Evolutionary conservation across 1,140 invertebrate species (phyloP).

Genomic region (Drosophila lini): DNA sequence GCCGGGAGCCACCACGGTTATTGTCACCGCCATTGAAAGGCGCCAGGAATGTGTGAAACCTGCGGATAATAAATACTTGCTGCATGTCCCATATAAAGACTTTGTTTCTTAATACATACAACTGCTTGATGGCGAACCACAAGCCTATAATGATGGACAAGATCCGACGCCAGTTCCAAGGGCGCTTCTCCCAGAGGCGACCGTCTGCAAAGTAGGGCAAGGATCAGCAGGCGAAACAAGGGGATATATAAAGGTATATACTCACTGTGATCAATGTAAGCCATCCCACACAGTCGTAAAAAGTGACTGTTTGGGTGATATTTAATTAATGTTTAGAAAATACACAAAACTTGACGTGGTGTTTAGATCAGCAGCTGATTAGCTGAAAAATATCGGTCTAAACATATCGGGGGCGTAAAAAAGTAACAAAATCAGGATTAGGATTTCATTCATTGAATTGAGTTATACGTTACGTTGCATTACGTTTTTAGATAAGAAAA

Average conservation of each 20-base stretch:
- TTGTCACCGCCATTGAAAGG: constrained; percentile 53
- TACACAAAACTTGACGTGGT: constrained; percentile 39
- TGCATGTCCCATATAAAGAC: not conserved
- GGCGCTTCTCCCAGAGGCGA: constrained; percentile 69
- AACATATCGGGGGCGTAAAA: too few species aligned
- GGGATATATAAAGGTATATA: not conserved
- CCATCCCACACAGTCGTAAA: constrained; percentile 21
- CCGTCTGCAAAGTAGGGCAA: constrained; percentile 48
- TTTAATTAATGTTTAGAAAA: constrained; percentile 1
- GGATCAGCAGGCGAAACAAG: not conserved
- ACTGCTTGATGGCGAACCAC: constrained; percentile 61
- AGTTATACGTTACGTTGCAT: too few species aligned
- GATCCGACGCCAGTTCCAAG: constrained; percentile 60
- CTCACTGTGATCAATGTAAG: constrained; percentile 53
- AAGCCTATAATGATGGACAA: constrained; percentile 59
- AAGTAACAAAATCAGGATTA: too few species aligned
- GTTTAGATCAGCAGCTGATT: constrained; percentile 21
- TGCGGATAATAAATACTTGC: not conserved
- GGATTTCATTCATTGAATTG: too few species aligned
- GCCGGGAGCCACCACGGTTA: constrained; percentile 22
- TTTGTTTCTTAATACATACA: constrained; percentile 44
- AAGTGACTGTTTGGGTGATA: not conserved
- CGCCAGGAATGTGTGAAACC: constrained; percentile 61
- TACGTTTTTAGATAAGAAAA: too few species aligned
- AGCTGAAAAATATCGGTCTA: not conserved